Base-by-base conservation (phyloP, 1,140 invertebrate genomes). In the Muscidifurax raptorellus region DNA sequence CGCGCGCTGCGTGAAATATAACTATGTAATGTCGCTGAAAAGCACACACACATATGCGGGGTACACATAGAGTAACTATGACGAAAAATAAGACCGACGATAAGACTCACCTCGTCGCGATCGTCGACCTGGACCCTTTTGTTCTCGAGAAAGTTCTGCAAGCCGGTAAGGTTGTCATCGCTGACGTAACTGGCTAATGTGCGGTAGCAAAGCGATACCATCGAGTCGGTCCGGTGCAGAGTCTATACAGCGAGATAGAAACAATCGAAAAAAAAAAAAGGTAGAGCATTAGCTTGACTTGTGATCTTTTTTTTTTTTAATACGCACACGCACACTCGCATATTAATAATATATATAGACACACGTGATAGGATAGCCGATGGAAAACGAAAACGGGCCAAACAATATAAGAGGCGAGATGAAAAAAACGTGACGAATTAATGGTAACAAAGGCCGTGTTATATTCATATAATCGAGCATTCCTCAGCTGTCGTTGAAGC, bases 111-210 rank as follows among this genome's bases (percentile, higher is more conserved):
- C 94, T 98, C 97, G 94, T 99, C 97, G 89, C 95, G 95, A 92
- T 99, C 98, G 91, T 99, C 98, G 86, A 98, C 94, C 87, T 95
- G 95, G 83, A 97, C 93, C 91, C 97, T 95, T 90, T 96, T 96
- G 89, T 95, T 97, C 87, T 97, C 96, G 82, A 98, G 94, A 91
- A 97, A 97, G 87, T 94, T 95, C 88, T 97, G 96, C 44, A 98
- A 93, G 88, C 96, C 97, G 82, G 92, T 92, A 77, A 97, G 94
- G 92, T 97, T 97, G 92, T 98, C 96, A 90, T 96, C 96, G 89
- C 95, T 95, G 89, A 98, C 96, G 92, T 95, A 97, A 91, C 95
- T 96, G 88, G 96, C 94, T 81, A 98, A 94, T 85, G 96, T 95
- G 88, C 96, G 95, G 92, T 96, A 96, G 93, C 95, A 97, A 88